Base-by-base conservation (phyloP, 2,797 vertebrate genomes). In the Clarias platycephalus region DNA sequence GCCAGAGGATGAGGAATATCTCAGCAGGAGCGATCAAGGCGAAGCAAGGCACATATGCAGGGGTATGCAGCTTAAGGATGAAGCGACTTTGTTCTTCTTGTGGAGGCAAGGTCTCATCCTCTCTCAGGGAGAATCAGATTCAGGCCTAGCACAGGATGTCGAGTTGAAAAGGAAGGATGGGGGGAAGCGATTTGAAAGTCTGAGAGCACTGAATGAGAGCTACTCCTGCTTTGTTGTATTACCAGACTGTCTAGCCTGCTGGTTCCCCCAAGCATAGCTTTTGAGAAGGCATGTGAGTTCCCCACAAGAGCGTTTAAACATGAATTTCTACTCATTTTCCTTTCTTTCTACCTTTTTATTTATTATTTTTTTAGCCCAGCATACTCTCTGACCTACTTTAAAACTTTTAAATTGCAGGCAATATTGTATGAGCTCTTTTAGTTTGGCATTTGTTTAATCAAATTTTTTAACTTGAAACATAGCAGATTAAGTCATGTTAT, bases 371-470 rank as follows among this genome's bases (percentile, higher is more conserved):
- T 82, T 49, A 84, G 57, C 87, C 84, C 22, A 79, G 76, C 82
- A 60, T 83, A 83, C 86, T 84, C 86, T 40, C 84, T 89, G 88
- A 88, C 89, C 89, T 87, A 90, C 79, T 89, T 90, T 87, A 66
- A 86, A 86, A 86, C 83, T 89, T 85, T 76, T 60, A 37, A 44
- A 84, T 87, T 70, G 53, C 66, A 34, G 64, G 64, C 83, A 80
- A 80, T 85, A 81, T 80, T 78, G 68, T 70, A 82, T 82, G 37
- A 83, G 82, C 83, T 80, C 70, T n/a, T 34, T 53, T 75, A 63
- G 49, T 84, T 80, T 81, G 20, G 53, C 24, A 80, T 70, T 86
- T 81, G 80, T 86, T 85, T 88, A 83, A 64, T 53, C 40, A 78
- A 71, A 85, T 82, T 63, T 82, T 82, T 80, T 26, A 58, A 77